A percentile compares a stretch with the other conserved stretches of the same genome.
Evolutionary conservation across 2,797 vertebrate species (phyloP).

Genomic region (Crenuchus spilurus): DNA sequence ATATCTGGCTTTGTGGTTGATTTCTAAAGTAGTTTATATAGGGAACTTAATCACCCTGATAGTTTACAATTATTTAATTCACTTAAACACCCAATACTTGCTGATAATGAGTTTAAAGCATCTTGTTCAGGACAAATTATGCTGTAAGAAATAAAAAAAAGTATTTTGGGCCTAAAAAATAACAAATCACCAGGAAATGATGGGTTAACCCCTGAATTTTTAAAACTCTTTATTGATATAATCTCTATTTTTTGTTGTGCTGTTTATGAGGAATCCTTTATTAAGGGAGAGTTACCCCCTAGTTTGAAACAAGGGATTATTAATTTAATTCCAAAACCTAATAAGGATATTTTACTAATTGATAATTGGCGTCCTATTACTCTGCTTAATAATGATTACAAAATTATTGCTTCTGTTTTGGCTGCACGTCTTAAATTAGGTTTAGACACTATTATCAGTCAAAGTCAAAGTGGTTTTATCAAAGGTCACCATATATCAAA

Average conservation of each 20-base stretch:
- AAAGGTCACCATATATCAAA: no score
- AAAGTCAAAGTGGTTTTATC: not conserved
- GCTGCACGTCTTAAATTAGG: no score
- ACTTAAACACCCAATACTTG: not conserved
- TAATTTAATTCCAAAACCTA: not conserved
- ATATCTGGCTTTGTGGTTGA: no score
- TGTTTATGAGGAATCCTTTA: not conserved
- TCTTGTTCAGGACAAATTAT: not conserved
- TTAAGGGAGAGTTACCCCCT: not conserved
- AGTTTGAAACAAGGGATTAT: not conserved
- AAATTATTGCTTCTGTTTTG: no score
- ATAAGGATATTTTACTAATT: constrained; percentile 10
- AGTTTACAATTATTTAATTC: not conserved
- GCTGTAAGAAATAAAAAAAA: not conserved
- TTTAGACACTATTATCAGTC: no score
- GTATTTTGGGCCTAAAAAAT: not conserved
- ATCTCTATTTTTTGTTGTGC: no score
- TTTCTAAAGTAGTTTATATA: no score
- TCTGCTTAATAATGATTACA: no score
- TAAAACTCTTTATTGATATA: not conserved
- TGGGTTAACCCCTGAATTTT: not conserved
- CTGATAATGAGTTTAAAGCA: not conserved
- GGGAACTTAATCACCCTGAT: not conserved
- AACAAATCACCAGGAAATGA: not conserved
- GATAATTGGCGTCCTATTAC: not conserved